Base-by-base conservation (phyloP, 1,140 invertebrate species). In the Orius insidiosus region DNA sequence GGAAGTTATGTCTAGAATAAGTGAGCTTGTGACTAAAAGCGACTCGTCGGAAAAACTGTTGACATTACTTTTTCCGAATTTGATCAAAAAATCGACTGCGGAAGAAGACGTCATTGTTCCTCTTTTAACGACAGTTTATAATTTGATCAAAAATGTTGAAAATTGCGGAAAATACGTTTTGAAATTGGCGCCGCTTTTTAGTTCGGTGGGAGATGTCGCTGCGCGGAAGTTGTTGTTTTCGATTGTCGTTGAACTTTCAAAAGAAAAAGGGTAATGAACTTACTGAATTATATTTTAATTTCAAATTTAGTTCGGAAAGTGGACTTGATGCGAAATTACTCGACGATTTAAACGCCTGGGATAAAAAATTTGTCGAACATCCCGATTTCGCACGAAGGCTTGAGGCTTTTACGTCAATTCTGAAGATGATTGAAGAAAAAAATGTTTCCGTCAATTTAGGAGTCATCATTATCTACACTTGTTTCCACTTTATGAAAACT, bases 321-420 rank as follows among this genome's bases (percentile, higher is more conserved):
- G 43, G 41, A 10, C 46, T 58, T 1, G 52, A 59, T 46, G 48
- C 34, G 37, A 33, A 53, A 30, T 36, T 58, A 18, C 11, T 59
- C 2, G 38, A 48, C 30, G 55, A 54, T 55, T 66, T 97, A 31
- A 96, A 96, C 66, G 74, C 89, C 0, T 94, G 75, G 68, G 82
- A 95, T 63, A 64, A 68, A 14, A 73, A 75, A 46, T 83, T 83
- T 72, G 68, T 94, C 5, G 89, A 95, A 52, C 89, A 96, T 58
- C 87, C 92, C 0, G 89, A 97, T 63, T 92, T 85, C 58, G 73
- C 84, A 37, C 70, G 68, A 49, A 68, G 93, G 52, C 60, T 94
- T 9, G 73, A 79, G 43, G 72, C 79, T 0, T 82, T 85, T 42
- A 71, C 73, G 49, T 58, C 68, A 52, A 70, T 92, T 34, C 70